Conservation (phyloP, 2,797 vertebrate species). For the Dromococcyx pavoninus region DNA sequence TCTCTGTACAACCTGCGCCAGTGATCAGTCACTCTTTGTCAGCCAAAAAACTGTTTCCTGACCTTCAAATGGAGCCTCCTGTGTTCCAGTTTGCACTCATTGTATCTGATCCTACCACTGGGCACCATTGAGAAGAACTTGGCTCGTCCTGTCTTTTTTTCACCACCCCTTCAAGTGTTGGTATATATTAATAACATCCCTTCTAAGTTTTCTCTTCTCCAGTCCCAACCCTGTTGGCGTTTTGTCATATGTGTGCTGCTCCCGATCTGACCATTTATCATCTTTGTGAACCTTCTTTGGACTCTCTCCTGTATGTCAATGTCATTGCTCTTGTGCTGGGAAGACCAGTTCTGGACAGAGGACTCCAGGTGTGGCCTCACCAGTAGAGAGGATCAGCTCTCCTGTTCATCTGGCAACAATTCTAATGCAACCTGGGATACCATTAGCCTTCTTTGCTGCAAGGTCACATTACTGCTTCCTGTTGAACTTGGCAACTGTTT, state of each 20-base stretch:
- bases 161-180: not conserved
- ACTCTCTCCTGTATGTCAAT: not conserved
- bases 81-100: not conserved
- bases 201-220: not conserved
- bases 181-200: not conserved
- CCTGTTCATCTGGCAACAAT: not conserved
- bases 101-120: not conserved
- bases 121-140: not conserved
- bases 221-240: not conserved
- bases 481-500: not conserved
- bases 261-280: too few relatives aligned
- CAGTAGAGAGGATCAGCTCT: not conserved
- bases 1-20: not conserved
- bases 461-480: not conserved
- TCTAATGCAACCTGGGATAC: not conserved
- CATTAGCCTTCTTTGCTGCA: not conserved
- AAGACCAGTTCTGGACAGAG: not conserved
- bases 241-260: not conserved
- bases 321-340: too few relatives aligned
- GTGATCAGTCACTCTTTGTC: rapidly evolving
- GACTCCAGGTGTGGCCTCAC: not conserved
- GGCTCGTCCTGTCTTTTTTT: not conserved
- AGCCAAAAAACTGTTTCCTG: not conserved
- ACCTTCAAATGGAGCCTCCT: not conserved
- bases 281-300: not conserved